Base-by-base conservation (phyloP, 2,888 invertebrate genomes). In the Drosophila hamatofila region DNA sequence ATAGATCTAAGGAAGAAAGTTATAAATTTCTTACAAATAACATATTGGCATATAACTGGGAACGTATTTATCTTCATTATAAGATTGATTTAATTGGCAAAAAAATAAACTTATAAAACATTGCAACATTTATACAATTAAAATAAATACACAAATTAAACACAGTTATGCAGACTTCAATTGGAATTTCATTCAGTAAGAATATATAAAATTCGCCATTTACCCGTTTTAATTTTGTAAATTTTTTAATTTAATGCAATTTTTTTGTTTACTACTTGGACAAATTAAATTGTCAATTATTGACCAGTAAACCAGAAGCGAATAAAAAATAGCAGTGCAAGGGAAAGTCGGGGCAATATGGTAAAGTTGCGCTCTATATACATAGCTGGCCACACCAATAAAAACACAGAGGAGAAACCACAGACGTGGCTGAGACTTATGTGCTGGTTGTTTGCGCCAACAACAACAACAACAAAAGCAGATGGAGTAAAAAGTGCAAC, bases 241-340 rank as follows among this genome's bases (percentile, higher is more conserved):
- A 42, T 18, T 44, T 37, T 44, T 35, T 46, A 11, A 25, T 35
- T 57, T 44, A 14, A n/a, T 3, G 60, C 2, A 60, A 63, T 78
- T 75, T 75, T 64, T 75, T 27, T 48, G 6, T 6, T 70, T 70
- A 54, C 69, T 76, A 87, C 80, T 89, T 84, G 83, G 84, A 76
- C 80, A 91, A 91, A 91, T 91, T 90, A 91, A 91, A 91, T 91
- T 91, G 89, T 89, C 92, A 92, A 91, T 91, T 88, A 92, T 90
- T 85, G 83, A 80, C 79, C 81, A 89, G 82, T 77, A 81, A 81
- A 78, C 64, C 59, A 61, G 61, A 30, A 25, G 58, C 57, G 49
- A 18, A 30, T 57, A 30, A 75, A 59, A 46, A 69, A 59, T 58
- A 77, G 55, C 56, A 72, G 33, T 62, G 83, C 78, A 70, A 72